phyloP scores from a whole-genome alignment of 1,140 invertebrate species.

The Psix sp. region DNA sequence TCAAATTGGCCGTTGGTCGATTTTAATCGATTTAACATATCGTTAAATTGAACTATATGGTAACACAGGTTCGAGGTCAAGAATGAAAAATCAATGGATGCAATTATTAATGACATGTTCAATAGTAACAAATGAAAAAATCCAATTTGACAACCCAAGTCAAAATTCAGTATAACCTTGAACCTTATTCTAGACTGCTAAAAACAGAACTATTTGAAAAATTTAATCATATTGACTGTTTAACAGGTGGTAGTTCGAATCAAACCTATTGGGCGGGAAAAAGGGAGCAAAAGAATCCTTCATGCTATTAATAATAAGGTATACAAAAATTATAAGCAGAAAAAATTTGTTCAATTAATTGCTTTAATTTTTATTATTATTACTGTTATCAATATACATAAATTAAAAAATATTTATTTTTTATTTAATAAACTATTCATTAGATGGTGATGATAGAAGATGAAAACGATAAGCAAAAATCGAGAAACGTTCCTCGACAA shows the following conservation, averaged over 20 bases:
- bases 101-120: constrained; percentile 43
- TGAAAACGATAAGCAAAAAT: constrained; percentile 81
- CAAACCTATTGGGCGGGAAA: constrained; percentile 62
- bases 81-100: constrained; percentile 40
- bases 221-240: too few species aligned
- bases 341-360: too few species aligned
- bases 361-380: too few species aligned
- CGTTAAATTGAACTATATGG: too few species aligned
- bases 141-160: too few species aligned
- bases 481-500: constrained; percentile 81
- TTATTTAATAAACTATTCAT: constrained; percentile 46
- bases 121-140: constrained; percentile 34
- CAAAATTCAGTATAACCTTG: constrained; percentile 14
- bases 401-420: constrained; percentile 6
- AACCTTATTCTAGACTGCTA: neutral
- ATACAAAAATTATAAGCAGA: too few species aligned
- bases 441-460: constrained; percentile 83
- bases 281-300: constrained; percentile 62
- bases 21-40: too few species aligned
- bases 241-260: constrained; percentile 75
- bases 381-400: too few species aligned
- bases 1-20: too few species aligned
- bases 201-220: too few species aligned
- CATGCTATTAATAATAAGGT: constrained; percentile 71
- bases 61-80: constrained; percentile 48